These are phyloP conservation scores for Rhagologus leucostigma DNA, from an alignment of 2,113 vertebrate genomes.

Conservation along the genomic window DNA sequence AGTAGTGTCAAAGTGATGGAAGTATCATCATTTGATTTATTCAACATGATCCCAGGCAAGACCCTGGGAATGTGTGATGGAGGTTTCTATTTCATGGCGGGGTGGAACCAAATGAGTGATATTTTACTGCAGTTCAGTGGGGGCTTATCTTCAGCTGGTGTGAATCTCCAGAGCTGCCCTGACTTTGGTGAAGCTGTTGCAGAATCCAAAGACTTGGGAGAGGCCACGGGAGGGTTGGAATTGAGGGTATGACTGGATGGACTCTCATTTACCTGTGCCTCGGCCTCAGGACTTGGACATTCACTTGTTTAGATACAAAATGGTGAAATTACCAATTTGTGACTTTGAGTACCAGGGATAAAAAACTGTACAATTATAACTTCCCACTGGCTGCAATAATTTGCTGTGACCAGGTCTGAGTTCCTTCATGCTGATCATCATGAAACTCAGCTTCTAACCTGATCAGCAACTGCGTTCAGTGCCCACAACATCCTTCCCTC, in stretches of 20 bases:
- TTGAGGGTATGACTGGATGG: neutral
- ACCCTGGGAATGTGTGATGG: neutral
- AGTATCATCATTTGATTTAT: neutral
- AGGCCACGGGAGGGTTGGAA: neutral
- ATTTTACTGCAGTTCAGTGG: neutral
- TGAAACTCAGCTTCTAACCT: neutral
- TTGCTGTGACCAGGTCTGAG: neutral
- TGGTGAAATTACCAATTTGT: neutral
- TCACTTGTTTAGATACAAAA: neutral
- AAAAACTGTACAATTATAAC: neutral
- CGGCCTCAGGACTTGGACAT: neutral
- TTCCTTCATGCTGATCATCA: neutral
- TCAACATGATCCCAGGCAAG: neutral
- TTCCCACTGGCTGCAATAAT: neutral
- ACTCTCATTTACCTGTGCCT: neutral
- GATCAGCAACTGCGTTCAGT: neutral
- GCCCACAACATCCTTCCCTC: neutral
- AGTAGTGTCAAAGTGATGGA: neutral
- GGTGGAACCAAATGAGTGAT: neutral
- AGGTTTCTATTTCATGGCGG: neutral
- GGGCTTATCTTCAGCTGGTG: neutral
- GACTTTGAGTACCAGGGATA: neutral
- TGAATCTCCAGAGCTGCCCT: neutral
- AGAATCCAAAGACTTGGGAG: neutral
- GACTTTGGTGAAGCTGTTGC: neutral